Conservation (phyloP, 2,888 invertebrate species). For the Pogonocherus hispidulus region DNA sequence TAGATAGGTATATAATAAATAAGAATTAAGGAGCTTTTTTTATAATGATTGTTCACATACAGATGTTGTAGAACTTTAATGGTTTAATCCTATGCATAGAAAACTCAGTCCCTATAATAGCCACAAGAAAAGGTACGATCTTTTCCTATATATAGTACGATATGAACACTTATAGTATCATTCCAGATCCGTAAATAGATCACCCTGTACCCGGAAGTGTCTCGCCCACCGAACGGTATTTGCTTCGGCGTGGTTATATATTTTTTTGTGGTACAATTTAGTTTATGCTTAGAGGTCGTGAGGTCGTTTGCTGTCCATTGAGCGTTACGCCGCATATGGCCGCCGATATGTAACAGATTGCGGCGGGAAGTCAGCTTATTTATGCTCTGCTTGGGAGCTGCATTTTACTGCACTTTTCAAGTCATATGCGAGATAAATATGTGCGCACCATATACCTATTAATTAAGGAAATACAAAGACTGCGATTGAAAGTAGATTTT, state of each 20-base stretch:
- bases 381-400: background rate
- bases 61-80: too few relatives aligned
- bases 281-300: conserved; percentile 16
- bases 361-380: conserved; percentile 16
- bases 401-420: conserved; percentile 17
- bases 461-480: conserved; percentile 3
- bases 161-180: too few relatives aligned
- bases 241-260: background rate
- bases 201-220: conserved; percentile 10
- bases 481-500: too few relatives aligned
- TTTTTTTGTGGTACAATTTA: conserved; percentile 11
- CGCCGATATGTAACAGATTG: conserved; percentile 25
- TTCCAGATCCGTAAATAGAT: too few relatives aligned
- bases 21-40: too few relatives aligned
- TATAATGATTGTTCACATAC: too few relatives aligned
- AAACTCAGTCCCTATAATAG: too few relatives aligned
- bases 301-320: conserved; percentile 27
- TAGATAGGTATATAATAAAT: too few relatives aligned
- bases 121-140: too few relatives aligned
- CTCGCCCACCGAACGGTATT: background rate
- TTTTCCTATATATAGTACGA: too few relatives aligned
- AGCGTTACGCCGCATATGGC: background rate
- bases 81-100: too few relatives aligned
- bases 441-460: background rate
- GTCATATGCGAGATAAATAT: conserved; percentile 12